Evolutionary conservation across 2,797 vertebrate genomes (phyloP).

Genomic region (Sebastes cheni): DNA sequence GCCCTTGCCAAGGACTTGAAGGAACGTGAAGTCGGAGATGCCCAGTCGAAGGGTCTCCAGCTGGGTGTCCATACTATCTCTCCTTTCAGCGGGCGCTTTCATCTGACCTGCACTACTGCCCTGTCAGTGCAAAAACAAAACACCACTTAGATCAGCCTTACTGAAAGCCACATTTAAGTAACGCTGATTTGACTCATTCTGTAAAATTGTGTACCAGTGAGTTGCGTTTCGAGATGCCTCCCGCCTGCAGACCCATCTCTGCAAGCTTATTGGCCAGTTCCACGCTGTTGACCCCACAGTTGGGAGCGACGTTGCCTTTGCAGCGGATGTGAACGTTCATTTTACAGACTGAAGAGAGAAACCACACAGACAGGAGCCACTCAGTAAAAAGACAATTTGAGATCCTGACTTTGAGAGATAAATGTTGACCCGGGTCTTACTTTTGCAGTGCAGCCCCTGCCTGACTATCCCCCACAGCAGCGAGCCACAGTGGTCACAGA

Average conservation of each 20-base stretch:
- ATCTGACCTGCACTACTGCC: not conserved
- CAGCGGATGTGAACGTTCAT: conserved; percentile 98
- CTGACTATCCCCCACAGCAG: conserved; percentile 94
- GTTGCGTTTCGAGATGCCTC: conserved; percentile 83
- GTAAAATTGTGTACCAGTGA: conserved; percentile 66
- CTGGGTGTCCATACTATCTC: conserved; percentile 12
- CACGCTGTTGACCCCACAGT: conserved; percentile 93
- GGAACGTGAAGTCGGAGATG: conserved; percentile 90
- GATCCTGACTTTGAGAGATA: not conserved
- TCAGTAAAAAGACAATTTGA: conserved; percentile 10
- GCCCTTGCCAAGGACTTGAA: conserved; percentile 95
- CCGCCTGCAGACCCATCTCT: conserved; percentile 94
- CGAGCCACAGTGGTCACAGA: conserved; percentile 97
- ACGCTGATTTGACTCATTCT: not conserved
- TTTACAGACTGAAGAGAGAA: conserved; percentile 88
- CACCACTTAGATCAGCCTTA: not conserved
- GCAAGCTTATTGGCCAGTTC: conserved; percentile 93
- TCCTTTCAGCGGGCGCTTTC: conserved; percentile 32
- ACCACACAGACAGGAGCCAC: conserved; percentile 8
- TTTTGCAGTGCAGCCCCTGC: conserved; percentile 97
- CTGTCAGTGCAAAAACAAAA: conserved; percentile 19
- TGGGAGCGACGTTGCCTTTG: conserved; percentile 93
- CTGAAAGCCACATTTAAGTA: not conserved
- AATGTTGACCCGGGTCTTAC: conserved; percentile 74
- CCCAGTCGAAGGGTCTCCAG: conserved; percentile 73